These are phyloP conservation scores for Bellardia pandia DNA, from an alignment of 2,888 invertebrate species.

Conservation along the genomic window DNA sequence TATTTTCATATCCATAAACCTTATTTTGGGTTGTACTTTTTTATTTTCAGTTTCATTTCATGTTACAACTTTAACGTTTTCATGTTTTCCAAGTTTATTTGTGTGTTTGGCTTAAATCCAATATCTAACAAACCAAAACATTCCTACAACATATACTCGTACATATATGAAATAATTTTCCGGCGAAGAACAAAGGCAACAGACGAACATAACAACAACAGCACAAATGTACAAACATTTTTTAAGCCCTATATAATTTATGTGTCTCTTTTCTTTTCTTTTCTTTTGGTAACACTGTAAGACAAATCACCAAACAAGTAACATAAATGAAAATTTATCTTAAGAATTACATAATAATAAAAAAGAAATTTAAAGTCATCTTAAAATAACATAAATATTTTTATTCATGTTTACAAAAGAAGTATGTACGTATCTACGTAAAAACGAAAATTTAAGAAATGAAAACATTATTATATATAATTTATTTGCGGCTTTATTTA, in stretches of 20 bases:
- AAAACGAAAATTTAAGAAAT: background rate
- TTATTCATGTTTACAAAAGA: background rate
- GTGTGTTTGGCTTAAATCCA: constrained; percentile 66
- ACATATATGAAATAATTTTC: constrained; percentile 63
- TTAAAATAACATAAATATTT: constrained; percentile 23
- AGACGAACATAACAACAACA: background rate
- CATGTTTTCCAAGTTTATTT: constrained; percentile 41
- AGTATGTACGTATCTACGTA: background rate
- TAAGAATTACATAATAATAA: background rate
- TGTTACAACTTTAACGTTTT: constrained; percentile 11
- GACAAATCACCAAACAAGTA: constrained; percentile 43
- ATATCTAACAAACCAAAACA: constrained; percentile 41
- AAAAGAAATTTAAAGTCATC: background rate
- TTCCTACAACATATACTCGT: constrained; percentile 1
- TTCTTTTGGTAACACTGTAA: constrained; percentile 24
- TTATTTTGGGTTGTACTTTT: constrained; percentile 16
- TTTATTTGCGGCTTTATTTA: background rate
- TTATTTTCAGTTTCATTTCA: constrained; percentile 21
- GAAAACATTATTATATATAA: background rate
- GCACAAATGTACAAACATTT: constrained; percentile 21
- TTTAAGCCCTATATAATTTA: constrained; percentile 50
- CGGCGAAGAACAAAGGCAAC: constrained; percentile 38
- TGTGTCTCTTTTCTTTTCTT: constrained; percentile 20
- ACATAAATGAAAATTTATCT: constrained; percentile 49
- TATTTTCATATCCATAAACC: constrained; percentile 20